Percentiles rank a stretch among this genome's conserved stretches.
Evolutionary conservation across 2,888 invertebrate species (phyloP).

Genomic region (Allygus modestus): DNA sequence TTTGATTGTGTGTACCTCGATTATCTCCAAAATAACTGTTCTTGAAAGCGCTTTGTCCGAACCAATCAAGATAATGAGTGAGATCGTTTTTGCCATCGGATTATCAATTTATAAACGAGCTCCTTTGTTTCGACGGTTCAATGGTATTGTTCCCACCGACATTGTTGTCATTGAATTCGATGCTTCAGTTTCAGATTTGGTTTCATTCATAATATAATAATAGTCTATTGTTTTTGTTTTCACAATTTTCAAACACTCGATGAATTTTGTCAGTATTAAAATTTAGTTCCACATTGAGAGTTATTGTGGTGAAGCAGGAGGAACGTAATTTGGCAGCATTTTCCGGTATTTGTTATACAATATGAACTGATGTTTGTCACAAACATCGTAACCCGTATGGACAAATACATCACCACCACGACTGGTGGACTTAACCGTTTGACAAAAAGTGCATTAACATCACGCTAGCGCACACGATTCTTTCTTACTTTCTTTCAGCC

Average conservation of each 20-base stretch:
- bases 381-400: too few relatives aligned
- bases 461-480: too few relatives aligned
- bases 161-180: constrained; percentile 37
- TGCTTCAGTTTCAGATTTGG: constrained; percentile 28
- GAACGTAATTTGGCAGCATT: neutral
- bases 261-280: neutral
- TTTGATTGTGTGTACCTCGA: constrained; percentile 43
- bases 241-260: constrained; percentile 11
- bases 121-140: constrained; percentile 5
- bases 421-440: too few relatives aligned
- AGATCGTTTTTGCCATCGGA: constrained; percentile 48
- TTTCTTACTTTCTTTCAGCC: too few relatives aligned
- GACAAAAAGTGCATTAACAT: too few relatives aligned
- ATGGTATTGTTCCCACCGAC: constrained; percentile 26
- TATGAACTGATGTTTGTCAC: too few relatives aligned
- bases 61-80: constrained; percentile 52
- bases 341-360: too few relatives aligned
- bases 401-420: too few relatives aligned
- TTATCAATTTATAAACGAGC: constrained; percentile 47
- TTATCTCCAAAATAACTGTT: constrained; percentile 56
- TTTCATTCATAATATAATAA: constrained; percentile 40
- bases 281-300: neutral
- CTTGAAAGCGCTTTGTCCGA: constrained; percentile 37
- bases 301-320: neutral
- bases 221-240: constrained; percentile 34